Conservation (phyloP, 92 coral and sea anemone genomes). For the Isaurus tuberculatus region DNA sequence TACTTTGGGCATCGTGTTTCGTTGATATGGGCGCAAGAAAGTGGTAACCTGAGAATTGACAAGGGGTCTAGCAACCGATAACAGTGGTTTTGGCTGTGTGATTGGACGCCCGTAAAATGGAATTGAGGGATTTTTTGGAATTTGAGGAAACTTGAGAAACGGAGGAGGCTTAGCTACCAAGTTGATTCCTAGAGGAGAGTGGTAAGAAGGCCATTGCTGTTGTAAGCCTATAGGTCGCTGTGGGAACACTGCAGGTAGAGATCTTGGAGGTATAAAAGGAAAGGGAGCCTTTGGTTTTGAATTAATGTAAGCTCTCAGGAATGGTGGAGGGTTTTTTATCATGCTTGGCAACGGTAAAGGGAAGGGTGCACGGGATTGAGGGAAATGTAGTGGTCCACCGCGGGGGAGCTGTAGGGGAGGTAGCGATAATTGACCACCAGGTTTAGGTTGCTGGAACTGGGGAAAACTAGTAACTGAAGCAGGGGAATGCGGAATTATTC, state of each 20-base stretch:
- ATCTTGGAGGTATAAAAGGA: not conserved
- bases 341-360: conserved; percentile 42
- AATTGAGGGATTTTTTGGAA: not conserved
- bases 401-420: conserved; percentile 43
- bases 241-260: conserved; percentile 7
- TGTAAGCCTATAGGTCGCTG: conserved; percentile 15
- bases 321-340: conserved; percentile 42
- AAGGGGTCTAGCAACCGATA: conserved; percentile 22
- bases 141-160: conserved; percentile 8
- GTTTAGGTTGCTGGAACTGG: conserved; percentile 15
- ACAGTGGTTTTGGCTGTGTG: conserved; percentile 6
- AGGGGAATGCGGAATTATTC: conserved; percentile 16
- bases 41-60: not conserved
- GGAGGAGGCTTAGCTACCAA: conserved; percentile 4
- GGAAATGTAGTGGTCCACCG: conserved; percentile 39
- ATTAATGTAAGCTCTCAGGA: conserved; percentile 17
- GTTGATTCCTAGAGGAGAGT: conserved; percentile 2
- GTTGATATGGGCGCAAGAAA: conserved; percentile 6
- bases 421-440: conserved; percentile 12
- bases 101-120: conserved; percentile 32
- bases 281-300: conserved; percentile 1
- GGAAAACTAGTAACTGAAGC: not conserved
- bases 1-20: conserved; percentile 11
- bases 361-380: conserved; percentile 42
- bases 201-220: not conserved